Conservation (phyloP, 2,888 invertebrate genomes). For the Drosophila phalerata region DNA sequence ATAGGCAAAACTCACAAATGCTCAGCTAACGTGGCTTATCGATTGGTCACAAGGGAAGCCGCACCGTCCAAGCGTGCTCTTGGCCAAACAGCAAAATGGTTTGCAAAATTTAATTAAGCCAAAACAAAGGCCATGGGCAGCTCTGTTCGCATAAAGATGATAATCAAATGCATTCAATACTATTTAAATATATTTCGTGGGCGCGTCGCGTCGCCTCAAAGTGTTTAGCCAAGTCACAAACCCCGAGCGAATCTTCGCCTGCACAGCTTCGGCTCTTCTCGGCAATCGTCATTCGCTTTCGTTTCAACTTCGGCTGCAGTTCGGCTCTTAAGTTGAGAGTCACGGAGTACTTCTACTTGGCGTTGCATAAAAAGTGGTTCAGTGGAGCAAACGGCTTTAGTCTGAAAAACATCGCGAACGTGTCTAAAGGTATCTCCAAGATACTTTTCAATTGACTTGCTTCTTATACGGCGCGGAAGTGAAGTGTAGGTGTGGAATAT, state of each 20-base stretch:
- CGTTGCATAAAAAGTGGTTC: constrained; percentile 82
- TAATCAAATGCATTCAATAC: constrained; percentile 50
- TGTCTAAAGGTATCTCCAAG: constrained; percentile 33
- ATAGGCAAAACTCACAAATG: constrained; percentile 33
- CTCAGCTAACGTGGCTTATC: constrained; percentile 32
- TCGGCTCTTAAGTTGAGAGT: constrained; percentile 29
- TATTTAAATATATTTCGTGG: constrained; percentile 19
- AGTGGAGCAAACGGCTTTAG: constrained; percentile 82
- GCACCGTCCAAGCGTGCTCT: constrained; percentile 1
- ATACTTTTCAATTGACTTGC: constrained; percentile 15
- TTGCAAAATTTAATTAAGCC: constrained; percentile 51
- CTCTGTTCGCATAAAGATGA: constrained; percentile 43
- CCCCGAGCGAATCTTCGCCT: constrained; percentile 33
- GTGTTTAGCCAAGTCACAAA: constrained; percentile 51
- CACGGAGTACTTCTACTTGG: constrained; percentile 76
- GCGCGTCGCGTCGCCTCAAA: constrained; percentile 24
- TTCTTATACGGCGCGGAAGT: constrained; percentile 62
- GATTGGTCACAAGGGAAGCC: constrained; percentile 35
- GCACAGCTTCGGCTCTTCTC: constrained; percentile 35
- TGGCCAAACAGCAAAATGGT: not conserved
- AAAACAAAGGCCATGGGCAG: constrained; percentile 55
- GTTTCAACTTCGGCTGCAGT: constrained; percentile 27
- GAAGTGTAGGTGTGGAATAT: constrained; percentile 62
- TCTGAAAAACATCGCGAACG: constrained; percentile 65
- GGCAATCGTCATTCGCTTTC: constrained; percentile 25